Evolutionary conservation across 1,140 invertebrate species (phyloP), one percentile per base, ranked within the genome.

Genomic region (Zelostemma sp.): DNA sequence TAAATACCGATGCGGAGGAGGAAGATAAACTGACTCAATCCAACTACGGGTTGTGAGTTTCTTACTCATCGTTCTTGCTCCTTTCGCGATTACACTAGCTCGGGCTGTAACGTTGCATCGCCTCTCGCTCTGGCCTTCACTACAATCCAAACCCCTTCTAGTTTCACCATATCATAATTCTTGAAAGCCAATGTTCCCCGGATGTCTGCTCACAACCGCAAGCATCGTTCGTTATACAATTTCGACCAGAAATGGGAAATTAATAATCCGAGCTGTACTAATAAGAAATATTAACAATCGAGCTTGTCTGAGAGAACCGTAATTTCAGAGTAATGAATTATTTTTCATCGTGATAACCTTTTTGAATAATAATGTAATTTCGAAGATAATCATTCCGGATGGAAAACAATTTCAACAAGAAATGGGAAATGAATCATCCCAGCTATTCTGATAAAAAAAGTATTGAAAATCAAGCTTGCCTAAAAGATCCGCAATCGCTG

Each of bases 1-100:
- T 46, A 46, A 46, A 46, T 46, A 46, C 45, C 45, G 45, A 46
- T 46, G 45, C 45, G 11, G 45, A 46, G 45, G 45, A 46, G 45
- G 18, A 46, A 46, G 45, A 46, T 46, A 46, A 46, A 46, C 45
- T 46, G 45, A 19, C 45, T 46, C 45, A 19, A 46, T 46, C 45
- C 45, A 46, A 46, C 14, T 46, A 18, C 45, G 45, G 45, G 17
- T 46, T 19, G 45, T 18, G 45, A 46, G 45, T 19, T 46, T 46
- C 45, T 46, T 46, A 16, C 45, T 46, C 45, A 18, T 46, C 45
- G 45, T 46, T 46, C 45, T 46, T 46, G 45, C 45, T 18, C 45
- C 45, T 17, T 46, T 19, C 45, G 17, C 45, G 45, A 46, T 46
- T 46, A 46, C 45, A 19, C 45, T 9, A 18, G 18, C 16, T 11